Percentiles rank a stretch among this genome's conserved stretches.
These are phyloP conservation scores for Siniperca undulata DNA, from an alignment of 2,797 vertebrate genomes.

Conservation along the genomic window DNA sequence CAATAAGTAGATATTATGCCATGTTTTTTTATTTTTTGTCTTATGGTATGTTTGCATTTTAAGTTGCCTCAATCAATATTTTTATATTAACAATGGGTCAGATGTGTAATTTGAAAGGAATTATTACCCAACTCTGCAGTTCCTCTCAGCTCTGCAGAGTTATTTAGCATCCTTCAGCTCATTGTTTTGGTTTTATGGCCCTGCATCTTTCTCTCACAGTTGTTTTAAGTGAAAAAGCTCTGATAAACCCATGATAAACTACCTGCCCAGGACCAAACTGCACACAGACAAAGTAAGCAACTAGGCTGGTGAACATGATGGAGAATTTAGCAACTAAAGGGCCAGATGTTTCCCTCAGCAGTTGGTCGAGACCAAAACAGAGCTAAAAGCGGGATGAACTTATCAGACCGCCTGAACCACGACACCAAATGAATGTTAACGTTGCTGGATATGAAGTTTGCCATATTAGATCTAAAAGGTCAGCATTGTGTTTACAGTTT, in stretches of 20 bases:
- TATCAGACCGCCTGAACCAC: neutral
- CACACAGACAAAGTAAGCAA: neutral
- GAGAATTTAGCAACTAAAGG: slow-evolving; percentile 1
- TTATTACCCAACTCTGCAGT: neutral
- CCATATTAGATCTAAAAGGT: slow-evolving; percentile 2
- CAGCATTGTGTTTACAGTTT: neutral
- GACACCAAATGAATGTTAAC: neutral
- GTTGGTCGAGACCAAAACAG: neutral
- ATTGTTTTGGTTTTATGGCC: slow-evolving; percentile 19
- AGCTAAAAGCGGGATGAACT: neutral
- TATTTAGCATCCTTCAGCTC: slow-evolving; percentile 25
- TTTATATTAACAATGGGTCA: neutral
- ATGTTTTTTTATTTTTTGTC: neutral
- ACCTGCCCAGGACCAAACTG: neutral
- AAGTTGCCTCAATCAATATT: slow-evolving; percentile 17
- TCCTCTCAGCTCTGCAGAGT: neutral
- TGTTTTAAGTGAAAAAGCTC: slow-evolving; percentile 5
- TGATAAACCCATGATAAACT: neutral
- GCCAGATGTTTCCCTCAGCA: neutral
- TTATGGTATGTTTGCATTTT: slow-evolving; percentile 21
- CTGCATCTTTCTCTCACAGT: neutral
- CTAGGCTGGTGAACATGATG: neutral
- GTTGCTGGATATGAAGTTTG: slow-evolving; percentile 5
- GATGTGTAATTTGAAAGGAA: neutral
- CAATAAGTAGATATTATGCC: neutral